A percentile compares a stretch with the other conserved stretches of the same genome.
phyloP scores from a whole-genome alignment of 2,888 invertebrate species.

The Fragum sueziense region DNA sequence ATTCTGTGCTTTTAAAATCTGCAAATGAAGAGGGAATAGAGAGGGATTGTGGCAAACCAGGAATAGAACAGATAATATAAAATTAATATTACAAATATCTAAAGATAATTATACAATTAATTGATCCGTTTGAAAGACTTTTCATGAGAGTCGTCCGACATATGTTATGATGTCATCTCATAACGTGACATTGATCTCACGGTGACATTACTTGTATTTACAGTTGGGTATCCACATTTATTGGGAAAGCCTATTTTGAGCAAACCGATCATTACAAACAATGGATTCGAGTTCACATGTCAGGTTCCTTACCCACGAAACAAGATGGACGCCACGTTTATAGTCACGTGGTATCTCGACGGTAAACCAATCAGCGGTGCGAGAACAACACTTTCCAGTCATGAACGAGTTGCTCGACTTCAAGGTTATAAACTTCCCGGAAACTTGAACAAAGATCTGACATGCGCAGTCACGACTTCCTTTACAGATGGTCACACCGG shows the following conservation, averaged over 20 bases:
- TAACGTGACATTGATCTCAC: no score
- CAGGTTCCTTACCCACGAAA: constrained; percentile 25
- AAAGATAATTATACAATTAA: no score
- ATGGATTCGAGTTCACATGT: constrained; percentile 35
- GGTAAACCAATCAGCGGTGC: constrained; percentile 16
- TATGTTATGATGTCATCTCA: no score
- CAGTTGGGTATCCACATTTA: constrained; percentile 33
- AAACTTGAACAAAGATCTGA: constrained; percentile 24
- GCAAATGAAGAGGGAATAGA: no score
- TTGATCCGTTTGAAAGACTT: no score
- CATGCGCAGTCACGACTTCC: constrained; percentile 30
- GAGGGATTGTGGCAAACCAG: no score
- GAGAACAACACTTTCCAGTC: constrained; percentile 1
- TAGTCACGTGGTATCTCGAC: constrained; percentile 40
- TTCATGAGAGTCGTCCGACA: no score
- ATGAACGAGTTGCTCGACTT: constrained; percentile 17
- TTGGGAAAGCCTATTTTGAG: constrained; percentile 14
- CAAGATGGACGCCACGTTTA: constrained; percentile 31
- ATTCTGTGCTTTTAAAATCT: no score
- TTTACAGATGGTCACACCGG: constrained; percentile 25
- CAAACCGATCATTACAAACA: constrained; percentile 7
- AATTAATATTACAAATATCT: no score
- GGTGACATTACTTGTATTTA: background rate
- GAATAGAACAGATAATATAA: no score
- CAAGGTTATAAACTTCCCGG: constrained; percentile 6